These are phyloP conservation scores for Mormyrus iriodes DNA, from an alignment of 2,113 vertebrate genomes.

Conservation along the genomic window DNA sequence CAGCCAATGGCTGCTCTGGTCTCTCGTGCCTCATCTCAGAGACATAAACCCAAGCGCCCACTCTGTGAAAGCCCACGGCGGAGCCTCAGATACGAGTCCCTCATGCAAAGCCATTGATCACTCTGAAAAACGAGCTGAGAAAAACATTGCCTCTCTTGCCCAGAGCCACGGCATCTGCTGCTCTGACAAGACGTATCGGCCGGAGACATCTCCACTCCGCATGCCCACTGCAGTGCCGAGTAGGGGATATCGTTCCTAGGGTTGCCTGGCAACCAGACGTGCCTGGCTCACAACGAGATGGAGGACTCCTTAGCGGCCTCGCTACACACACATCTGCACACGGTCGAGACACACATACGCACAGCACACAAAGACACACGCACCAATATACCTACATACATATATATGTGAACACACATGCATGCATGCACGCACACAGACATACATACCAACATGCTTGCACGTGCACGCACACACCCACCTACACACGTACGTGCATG, in stretches of 20 bases:
- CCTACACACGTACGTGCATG: not conserved
- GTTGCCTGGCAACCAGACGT: conserved; percentile 46
- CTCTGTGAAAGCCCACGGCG: not conserved
- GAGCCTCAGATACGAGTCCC: not conserved
- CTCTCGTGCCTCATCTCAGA: not conserved
- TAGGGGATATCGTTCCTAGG: not conserved
- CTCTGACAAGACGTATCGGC: not conserved
- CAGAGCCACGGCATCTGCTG: not conserved
- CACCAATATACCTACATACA: too few relatives aligned
- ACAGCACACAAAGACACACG: too few relatives aligned
- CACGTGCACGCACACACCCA: too few relatives aligned
- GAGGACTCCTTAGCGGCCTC: conserved; percentile 23
- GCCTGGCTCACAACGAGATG: conserved; percentile 30
- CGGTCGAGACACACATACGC: not conserved
- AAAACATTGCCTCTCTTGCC: not conserved
- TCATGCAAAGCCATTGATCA: not conserved
- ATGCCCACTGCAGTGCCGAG: not conserved
- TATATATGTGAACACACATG: too few relatives aligned
- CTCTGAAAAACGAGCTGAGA: not conserved
- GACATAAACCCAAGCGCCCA: not conserved
- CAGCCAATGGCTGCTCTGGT: not conserved
- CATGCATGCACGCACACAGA: not conserved
- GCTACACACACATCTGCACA: not conserved
- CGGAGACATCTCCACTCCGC: too few relatives aligned
- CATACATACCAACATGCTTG: too few relatives aligned